Evolutionary conservation across 2,113 vertebrate species (phyloP), one percentile per base, ranked within the genome.

Genomic region (Rhagologus leucostigma): DNA sequence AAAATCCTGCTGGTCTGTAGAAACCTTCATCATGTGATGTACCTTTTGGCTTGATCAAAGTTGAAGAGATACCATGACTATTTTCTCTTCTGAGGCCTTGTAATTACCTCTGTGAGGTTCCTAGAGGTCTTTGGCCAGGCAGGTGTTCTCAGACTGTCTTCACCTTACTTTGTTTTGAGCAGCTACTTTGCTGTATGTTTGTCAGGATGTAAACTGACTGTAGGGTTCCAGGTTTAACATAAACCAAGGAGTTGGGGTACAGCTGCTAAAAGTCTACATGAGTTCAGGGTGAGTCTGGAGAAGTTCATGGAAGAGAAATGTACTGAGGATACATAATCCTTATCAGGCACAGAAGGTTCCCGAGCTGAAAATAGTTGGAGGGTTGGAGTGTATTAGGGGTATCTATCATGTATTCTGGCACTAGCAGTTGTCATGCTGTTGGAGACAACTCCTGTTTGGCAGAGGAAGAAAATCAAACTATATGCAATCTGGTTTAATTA

Each of bases 401-500:
- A 90, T 87, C 78, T 90, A 56, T 95, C 70, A 69, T 95, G 42
- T 79, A 84, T 92, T 90, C 77, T 95, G 80, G 84, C 91, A 81
- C 68, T 84, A 88, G 84, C 59, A 84, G 59, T 67, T 95, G 91
- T 78, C 77, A 47, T 90, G 89, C 84, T 94, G 89, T 92, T 94
- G 80, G 89, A 95, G 69, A 35, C 26, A 92, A 71, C 84, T 93
- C 47, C 49, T 84, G 47, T 71, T 95, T 96, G 94, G 89, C 93
- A 95, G 60, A 13, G 42, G 42, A 20, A 68, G 84, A 91, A 95
- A 81, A 78, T 76, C 41, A 91, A 93, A 87, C 67, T 91, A 30
- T 81, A 84, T 95, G 73, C 89, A 95, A 89, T 95, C 93, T 96
- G 83, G 70, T 95, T 95, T 91, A 95, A 94, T 94, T 91, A 97